Base-by-base conservation (phyloP, 2,113 vertebrate genomes). In the Danionella cerebrum region DNA sequence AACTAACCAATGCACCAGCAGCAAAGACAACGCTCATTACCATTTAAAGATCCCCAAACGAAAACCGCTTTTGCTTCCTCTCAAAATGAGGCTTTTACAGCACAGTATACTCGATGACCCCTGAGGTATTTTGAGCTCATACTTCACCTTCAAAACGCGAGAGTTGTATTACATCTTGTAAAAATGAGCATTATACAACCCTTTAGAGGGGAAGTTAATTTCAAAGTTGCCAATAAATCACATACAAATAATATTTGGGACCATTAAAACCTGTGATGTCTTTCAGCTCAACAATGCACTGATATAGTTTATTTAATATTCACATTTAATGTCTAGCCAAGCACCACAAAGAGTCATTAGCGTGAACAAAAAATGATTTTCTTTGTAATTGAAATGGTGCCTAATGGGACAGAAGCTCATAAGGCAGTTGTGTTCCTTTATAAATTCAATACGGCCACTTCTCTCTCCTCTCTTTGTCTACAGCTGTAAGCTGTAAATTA, bases 401-500 rank as follows among this genome's bases (percentile, higher is more conserved):
- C 27, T 45, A 19, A 60, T 45, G 29, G 58, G 39, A 22, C 39
- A 13, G 25, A 10, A 45, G 39, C 58, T 41, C 58, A 60, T 60
- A 31, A 60, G 11, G 58, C 4, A 11, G 9, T 19, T 4, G 11
- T 9, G 31, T 18, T 27, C 18, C 16, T 7, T 25, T 9, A 42
- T 27, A 22, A 58, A 58, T 41, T 41, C 3, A 14, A 8, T 12
- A 36, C 9, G 36, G 54, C 35, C 36, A 58, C n/a, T n/a, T n/a
- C 3, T 42, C 24, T 60, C 38, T 60, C 25, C 21, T 38, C 39
- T 25, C 39, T 6, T 19, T 33, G 33, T 31, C 6, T 44, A 44
- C 58, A 60, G 58, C 58, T 60, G 58, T 38, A 60, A 60, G 12
- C 58, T 45, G 39, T 60, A 60, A 60, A 60, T 60, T 21, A 60